Conservation (phyloP, 2,797 vertebrate genomes). For the Halcyon chelicuti region DNA sequence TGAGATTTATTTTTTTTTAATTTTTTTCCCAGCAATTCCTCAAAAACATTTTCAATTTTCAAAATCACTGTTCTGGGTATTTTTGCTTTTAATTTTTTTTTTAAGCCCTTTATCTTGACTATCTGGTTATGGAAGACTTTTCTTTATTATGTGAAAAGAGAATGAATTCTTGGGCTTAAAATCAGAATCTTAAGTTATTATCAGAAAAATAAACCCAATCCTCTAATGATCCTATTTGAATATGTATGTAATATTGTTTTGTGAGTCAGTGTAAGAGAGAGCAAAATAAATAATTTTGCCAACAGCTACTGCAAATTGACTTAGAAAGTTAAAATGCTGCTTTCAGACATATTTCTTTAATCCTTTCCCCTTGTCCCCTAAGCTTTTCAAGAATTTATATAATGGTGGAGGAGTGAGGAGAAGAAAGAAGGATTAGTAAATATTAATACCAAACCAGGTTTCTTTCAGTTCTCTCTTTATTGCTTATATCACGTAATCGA, state of each 20-base stretch:
- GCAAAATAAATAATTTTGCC: not conserved
- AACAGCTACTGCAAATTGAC: not conserved
- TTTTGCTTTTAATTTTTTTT: too few relatives aligned
- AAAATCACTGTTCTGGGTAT: not conserved
- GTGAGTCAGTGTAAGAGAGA: not conserved
- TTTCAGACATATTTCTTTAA: not conserved
- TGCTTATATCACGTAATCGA: not conserved
- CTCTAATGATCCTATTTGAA: not conserved
- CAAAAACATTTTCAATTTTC: not conserved
- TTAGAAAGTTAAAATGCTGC: not conserved
- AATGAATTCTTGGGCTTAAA: not conserved
- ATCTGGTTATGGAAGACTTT: not conserved
- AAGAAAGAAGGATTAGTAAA: not conserved
- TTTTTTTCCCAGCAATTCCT: not conserved
- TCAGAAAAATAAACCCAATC: not conserved
- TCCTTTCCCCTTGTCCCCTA: accelerated
- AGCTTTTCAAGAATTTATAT: not conserved
- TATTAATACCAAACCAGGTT: not conserved
- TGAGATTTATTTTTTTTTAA: not conserved
- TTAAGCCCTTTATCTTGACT: not conserved
- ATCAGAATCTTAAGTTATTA: not conserved
- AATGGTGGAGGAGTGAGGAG: not conserved
- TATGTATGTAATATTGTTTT: not conserved
- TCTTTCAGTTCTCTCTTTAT: not conserved
- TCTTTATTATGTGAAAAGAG: not conserved